Evolutionary conservation across 2,888 invertebrate genomes (phyloP).

Genomic region (Gastracanthus pulcherrimus): DNA sequence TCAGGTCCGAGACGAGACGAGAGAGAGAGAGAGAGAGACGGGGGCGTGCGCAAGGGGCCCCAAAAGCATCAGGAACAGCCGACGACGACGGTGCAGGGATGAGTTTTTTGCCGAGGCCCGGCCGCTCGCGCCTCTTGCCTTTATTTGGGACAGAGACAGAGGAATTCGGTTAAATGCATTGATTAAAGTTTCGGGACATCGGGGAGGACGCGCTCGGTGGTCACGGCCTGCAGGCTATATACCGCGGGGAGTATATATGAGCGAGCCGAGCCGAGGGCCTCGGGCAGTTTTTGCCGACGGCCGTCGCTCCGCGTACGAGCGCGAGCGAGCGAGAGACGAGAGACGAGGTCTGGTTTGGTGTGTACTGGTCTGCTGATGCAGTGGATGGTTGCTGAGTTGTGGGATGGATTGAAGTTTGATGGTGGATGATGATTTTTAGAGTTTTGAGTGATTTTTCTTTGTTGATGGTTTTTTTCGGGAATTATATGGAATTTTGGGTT

Average conservation of each 20-base stretch:
- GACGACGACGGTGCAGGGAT: neutral
- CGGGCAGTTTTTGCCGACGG: slow-evolving; percentile 62
- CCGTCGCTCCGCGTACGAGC: slow-evolving; percentile 51
- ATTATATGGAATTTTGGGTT: too few relatives aligned
- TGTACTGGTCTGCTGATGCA: too few relatives aligned
- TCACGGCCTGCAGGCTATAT: slow-evolving; percentile 62
- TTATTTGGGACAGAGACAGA: slow-evolving; percentile 75
- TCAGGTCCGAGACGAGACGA: slow-evolving; percentile 30
- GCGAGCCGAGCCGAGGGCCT: neutral
- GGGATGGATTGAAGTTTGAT: too few relatives aligned
- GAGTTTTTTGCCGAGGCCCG: slow-evolving; percentile 61
- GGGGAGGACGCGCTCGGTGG: slow-evolving; percentile 73
- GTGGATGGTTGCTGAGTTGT: too few relatives aligned
- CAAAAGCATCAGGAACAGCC: neutral
- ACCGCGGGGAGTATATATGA: too few relatives aligned
- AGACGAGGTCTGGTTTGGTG: too few relatives aligned
- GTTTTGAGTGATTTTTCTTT: too few relatives aligned
- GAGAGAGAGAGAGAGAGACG: slow-evolving; percentile 18
- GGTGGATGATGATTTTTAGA: too few relatives aligned
- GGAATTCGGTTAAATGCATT: slow-evolving; percentile 78
- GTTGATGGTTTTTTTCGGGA: too few relatives aligned
- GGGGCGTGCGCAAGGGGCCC: slow-evolving; percentile 13
- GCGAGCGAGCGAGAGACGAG: too few relatives aligned
- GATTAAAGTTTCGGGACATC: slow-evolving; percentile 76
- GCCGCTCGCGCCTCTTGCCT: slow-evolving; percentile 70